These are phyloP conservation scores for Papilio aristodemus DNA, from an alignment of 1,140 invertebrate species.

Conservation along the genomic window DNA sequence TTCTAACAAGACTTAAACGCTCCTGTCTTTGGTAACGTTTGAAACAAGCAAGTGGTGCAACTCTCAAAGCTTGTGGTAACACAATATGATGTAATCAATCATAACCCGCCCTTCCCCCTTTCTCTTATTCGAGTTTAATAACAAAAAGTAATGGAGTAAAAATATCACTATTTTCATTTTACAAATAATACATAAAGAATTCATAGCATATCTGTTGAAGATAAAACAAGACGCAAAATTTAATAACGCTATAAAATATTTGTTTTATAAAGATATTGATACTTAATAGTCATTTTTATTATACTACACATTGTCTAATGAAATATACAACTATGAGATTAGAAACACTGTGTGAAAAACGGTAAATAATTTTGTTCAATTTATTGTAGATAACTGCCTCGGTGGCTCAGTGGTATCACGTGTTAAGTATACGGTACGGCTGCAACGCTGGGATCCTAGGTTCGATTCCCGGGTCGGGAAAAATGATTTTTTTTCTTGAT, in stretches of 20 bases:
- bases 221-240: too few relatives aligned
- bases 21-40: slow-evolving; percentile 33
- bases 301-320: neutral
- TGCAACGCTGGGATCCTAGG: too few relatives aligned
- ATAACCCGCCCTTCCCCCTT: slow-evolving; percentile 64
- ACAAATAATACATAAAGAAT: neutral
- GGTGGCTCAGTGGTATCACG: too few relatives aligned
- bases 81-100: slow-evolving; percentile 74
- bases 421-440: too few relatives aligned
- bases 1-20: slow-evolving; percentile 9
- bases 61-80: slow-evolving; percentile 56
- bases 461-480: too few relatives aligned
- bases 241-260: too few relatives aligned
- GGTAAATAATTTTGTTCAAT: neutral
- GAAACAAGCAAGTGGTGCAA: slow-evolving; percentile 35
- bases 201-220: too few relatives aligned
- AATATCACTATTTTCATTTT: neutral
- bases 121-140: slow-evolving; percentile 69
- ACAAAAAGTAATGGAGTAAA: slow-evolving; percentile 52
- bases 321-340: neutral
- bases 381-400: too few relatives aligned
- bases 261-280: too few relatives aligned
- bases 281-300: too few relatives aligned
- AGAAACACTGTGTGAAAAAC: neutral
- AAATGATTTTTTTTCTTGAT: too few relatives aligned